A percentile compares a stretch with the other conserved stretches of the same genome.
These are phyloP conservation scores for Cinclus mexicanus DNA, from an alignment of 2,113 vertebrate species.

Conservation along the genomic window DNA sequence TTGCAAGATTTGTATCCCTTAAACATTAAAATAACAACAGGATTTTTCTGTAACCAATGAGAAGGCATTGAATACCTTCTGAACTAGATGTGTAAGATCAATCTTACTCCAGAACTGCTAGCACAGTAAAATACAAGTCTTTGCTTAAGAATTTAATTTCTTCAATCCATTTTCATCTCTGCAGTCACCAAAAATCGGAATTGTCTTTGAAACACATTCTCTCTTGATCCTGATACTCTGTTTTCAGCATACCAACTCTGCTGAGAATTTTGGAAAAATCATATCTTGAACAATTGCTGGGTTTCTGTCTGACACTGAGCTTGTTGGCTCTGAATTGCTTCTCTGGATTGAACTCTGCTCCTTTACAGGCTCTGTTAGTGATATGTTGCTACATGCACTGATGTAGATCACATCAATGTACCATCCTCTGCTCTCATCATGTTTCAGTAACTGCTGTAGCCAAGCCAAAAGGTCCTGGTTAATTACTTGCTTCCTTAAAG, in stretches of 20 bases:
- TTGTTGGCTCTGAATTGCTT: background rate
- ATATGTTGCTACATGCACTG: background rate
- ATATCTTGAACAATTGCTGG: background rate
- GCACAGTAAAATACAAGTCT: background rate
- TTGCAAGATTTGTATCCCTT: background rate
- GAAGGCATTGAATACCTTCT: background rate
- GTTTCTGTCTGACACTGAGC: background rate
- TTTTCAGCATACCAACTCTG: background rate
- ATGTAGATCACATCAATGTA: background rate
- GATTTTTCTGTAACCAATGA: background rate
- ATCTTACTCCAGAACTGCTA: background rate
- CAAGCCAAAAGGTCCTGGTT: background rate
- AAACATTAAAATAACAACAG: background rate
- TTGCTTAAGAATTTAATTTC: background rate
- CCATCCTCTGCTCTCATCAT: background rate
- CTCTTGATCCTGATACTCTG: background rate
- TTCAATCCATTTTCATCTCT: background rate
- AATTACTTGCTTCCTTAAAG: conserved; percentile 24
- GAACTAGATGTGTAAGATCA: background rate
- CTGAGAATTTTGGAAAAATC: background rate
- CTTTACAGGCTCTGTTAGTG: background rate
- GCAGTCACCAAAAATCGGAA: background rate
- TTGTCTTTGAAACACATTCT: background rate
- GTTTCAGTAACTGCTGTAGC: background rate
- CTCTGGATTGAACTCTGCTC: background rate